phyloP scores from a whole-genome alignment of 2,888 invertebrate genomes.

The Ptychoptera contaminata region DNA sequence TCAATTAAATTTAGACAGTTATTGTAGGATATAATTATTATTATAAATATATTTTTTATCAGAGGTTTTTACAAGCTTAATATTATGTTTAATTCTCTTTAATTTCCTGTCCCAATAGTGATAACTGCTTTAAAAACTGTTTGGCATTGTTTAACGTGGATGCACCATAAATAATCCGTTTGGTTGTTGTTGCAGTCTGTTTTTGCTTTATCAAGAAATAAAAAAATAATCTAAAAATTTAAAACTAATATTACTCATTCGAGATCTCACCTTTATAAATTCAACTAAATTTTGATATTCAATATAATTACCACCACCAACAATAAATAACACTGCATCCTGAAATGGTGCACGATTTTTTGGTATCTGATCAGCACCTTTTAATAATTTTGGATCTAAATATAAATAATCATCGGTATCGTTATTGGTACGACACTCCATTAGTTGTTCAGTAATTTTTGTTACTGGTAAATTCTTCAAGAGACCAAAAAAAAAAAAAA shows the following conservation, averaged over 20 bases:
- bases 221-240: constrained; percentile 1
- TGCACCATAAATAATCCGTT: constrained; percentile 86
- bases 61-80: too few relatives aligned
- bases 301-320: constrained; percentile 94
- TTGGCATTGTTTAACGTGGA: constrained; percentile 87
- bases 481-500: too few relatives aligned
- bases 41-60: too few relatives aligned
- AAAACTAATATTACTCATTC: neutral
- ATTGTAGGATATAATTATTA: too few relatives aligned
- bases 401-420: constrained; percentile 82
- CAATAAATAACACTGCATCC: constrained; percentile 80
- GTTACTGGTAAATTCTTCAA: constrained; percentile 91
- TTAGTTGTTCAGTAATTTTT: constrained; percentile 75
- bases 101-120: constrained; percentile 61
- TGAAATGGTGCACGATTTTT: constrained; percentile 57
- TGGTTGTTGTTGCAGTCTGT: constrained; percentile 42
- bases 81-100: constrained; percentile 22
- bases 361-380: constrained; percentile 46
- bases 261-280: constrained; percentile 62
- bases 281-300: constrained; percentile 98
- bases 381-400: constrained; percentile 88
- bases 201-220: constrained; percentile 43
- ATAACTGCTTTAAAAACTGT: constrained; percentile 85
- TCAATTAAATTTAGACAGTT: too few relatives aligned
- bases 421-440: constrained; percentile 61